Evolutionary conservation across 2,888 invertebrate genomes (phyloP).

Genomic region (Synergus itoensis): DNA sequence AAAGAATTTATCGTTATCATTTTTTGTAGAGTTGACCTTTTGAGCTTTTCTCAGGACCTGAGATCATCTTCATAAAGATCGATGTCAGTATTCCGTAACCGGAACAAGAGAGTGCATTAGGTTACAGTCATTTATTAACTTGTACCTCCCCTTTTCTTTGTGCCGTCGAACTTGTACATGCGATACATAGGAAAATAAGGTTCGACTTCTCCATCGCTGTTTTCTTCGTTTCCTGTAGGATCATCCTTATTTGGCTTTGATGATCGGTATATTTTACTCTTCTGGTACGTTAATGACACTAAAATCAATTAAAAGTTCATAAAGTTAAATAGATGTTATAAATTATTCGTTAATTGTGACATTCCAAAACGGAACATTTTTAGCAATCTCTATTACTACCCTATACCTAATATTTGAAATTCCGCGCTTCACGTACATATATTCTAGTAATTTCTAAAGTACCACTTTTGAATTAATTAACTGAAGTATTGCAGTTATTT

Average conservation of each 20-base stretch:
- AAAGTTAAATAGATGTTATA: neutral
- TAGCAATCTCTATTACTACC: too few relatives aligned
- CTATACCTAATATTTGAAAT: too few relatives aligned
- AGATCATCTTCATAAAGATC: constrained; percentile 20
- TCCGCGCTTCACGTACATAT: neutral
- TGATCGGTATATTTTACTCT: constrained; percentile 70
- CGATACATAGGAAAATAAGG: constrained; percentile 70
- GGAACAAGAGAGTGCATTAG: constrained; percentile 13
- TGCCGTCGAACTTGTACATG: constrained; percentile 64
- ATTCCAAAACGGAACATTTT: neutral
- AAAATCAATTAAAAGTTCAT: neutral
- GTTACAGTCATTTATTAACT: constrained; percentile 9
- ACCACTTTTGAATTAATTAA: neutral
- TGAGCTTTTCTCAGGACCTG: constrained; percentile 10
- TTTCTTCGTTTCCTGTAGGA: constrained; percentile 69
- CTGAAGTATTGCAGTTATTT: neutral
- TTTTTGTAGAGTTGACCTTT: neutral
- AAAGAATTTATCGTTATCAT: neutral
- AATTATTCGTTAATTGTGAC: neutral
- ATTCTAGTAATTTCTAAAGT: neutral
- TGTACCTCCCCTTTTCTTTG: constrained; percentile 22
- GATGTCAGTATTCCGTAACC: neutral
- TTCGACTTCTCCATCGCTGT: constrained; percentile 65
- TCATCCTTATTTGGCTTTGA: constrained; percentile 72
- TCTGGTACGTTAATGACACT: constrained; percentile 58